Conservation (phyloP, 2,797 vertebrate genomes). For the Arrhamphus sclerolepis region DNA sequence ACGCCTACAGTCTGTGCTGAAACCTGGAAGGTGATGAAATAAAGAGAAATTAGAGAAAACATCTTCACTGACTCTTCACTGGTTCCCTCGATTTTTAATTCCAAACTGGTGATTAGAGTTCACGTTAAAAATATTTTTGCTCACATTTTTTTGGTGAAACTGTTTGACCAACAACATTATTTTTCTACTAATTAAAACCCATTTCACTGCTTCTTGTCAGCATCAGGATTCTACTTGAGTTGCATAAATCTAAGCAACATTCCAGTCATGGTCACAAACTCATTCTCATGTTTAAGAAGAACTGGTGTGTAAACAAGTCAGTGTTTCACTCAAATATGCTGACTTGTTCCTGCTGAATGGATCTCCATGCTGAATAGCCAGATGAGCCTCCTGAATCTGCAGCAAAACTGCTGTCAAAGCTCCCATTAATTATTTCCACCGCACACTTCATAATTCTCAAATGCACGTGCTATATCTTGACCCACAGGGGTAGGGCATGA, state of each 20-base stretch:
- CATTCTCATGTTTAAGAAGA: slow-evolving; percentile 11
- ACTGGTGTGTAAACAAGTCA: slow-evolving; percentile 41
- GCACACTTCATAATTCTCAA: slow-evolving; percentile 61
- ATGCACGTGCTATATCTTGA: slow-evolving; percentile 35
- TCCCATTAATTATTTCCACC: slow-evolving; percentile 67
- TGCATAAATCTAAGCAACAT: neutral
- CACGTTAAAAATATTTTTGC: too few relatives aligned
- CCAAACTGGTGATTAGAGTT: too few relatives aligned
- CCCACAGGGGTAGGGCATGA: too few relatives aligned
- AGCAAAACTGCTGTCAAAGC: slow-evolving; percentile 72
- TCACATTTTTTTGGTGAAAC: too few relatives aligned
- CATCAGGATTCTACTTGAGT: neutral
- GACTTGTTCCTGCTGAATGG: slow-evolving; percentile 47
- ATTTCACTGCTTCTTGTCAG: neutral
- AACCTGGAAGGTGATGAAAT: neutral
- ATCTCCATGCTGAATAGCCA: slow-evolving; percentile 51
- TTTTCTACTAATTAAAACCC: neutral
- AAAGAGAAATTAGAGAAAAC: neutral
- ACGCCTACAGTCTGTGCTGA: neutral
- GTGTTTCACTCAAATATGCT: slow-evolving; percentile 43
- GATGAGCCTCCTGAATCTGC: slow-evolving; percentile 59
- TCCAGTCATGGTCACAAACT: neutral
- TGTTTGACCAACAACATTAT: too few relatives aligned
- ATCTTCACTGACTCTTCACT: neutral
- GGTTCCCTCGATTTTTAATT: too few relatives aligned